These are phyloP conservation scores for Mythimna loreyi DNA, from an alignment of 2,888 invertebrate species.

Conservation along the genomic window DNA sequence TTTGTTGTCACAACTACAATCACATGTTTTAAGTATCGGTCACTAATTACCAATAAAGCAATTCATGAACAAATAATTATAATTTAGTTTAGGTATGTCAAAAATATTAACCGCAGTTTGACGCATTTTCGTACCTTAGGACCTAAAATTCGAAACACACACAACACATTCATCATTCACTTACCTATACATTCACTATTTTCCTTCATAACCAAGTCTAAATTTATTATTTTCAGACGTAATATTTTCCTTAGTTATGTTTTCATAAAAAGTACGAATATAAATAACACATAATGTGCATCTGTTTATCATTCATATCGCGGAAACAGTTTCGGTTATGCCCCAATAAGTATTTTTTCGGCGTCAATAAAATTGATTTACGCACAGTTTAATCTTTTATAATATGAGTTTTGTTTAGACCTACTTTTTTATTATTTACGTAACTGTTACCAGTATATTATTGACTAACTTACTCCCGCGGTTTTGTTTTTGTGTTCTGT, in stretches of 20 bases:
- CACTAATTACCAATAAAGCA: no score
- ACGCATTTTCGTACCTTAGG: background rate
- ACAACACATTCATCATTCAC: constrained; percentile 7
- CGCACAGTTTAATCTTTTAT: background rate
- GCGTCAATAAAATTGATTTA: constrained; percentile 23
- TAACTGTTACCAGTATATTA: background rate
- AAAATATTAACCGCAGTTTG: no score
- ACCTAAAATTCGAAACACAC: background rate
- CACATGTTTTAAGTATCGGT: no score
- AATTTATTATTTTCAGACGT: constrained; percentile 30
- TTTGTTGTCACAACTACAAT: no score
- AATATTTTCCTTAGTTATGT: constrained; percentile 13
- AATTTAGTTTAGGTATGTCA: no score
- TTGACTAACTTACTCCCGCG: background rate
- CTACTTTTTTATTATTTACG: background rate
- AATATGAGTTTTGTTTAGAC: background rate
- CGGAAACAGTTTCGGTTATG: constrained; percentile 17
- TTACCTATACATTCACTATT: constrained; percentile 12
- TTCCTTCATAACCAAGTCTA: constrained; percentile 11
- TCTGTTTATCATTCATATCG: constrained; percentile 29
- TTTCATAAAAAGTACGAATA: constrained; percentile 24
- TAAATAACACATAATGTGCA: constrained; percentile 29
- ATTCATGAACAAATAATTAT: no score
- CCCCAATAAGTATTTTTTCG: constrained; percentile 1
- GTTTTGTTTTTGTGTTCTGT: no score